Evolutionary conservation across 2,113 vertebrate genomes (phyloP).

Genomic region (Psilopsiagon aurifrons): DNA sequence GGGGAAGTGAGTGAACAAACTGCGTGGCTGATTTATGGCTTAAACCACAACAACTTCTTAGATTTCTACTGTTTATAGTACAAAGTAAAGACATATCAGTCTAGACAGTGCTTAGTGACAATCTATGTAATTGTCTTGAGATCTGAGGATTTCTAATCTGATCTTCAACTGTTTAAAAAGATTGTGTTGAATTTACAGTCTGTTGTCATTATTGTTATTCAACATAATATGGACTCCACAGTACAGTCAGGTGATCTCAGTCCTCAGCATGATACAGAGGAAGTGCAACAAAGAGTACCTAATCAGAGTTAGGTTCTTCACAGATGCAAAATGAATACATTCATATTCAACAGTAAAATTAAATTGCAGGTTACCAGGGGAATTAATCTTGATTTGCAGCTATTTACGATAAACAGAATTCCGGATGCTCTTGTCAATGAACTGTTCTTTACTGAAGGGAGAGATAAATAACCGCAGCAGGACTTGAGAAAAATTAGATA

Average conservation of each 20-base stretch:
- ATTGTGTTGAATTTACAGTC: background rate
- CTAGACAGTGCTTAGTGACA: background rate
- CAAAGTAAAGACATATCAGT: background rate
- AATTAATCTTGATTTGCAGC: slow-evolving; percentile 60
- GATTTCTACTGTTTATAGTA: background rate
- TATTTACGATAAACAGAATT: slow-evolving; percentile 39
- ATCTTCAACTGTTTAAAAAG: background rate
- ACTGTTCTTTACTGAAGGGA: background rate
- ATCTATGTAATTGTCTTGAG: background rate
- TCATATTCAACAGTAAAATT: slow-evolving; percentile 29
- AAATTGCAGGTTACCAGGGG: slow-evolving; percentile 15
- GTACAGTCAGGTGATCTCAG: background rate
- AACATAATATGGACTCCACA: background rate
- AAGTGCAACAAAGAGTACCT: background rate
- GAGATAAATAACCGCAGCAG: slow-evolving; percentile 18
- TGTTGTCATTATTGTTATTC: background rate
- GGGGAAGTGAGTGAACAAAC: no score
- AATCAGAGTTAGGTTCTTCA: background rate
- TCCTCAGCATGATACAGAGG: background rate
- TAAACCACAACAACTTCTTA: no score
- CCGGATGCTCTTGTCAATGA: background rate
- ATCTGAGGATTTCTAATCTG: background rate
- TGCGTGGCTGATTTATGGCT: no score
- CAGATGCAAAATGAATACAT: background rate
- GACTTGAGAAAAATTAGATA: slow-evolving; percentile 4